These are phyloP conservation scores for Gastracanthus pulcherrimus DNA, from an alignment of 2,888 invertebrate species.

Conservation along the genomic window DNA sequence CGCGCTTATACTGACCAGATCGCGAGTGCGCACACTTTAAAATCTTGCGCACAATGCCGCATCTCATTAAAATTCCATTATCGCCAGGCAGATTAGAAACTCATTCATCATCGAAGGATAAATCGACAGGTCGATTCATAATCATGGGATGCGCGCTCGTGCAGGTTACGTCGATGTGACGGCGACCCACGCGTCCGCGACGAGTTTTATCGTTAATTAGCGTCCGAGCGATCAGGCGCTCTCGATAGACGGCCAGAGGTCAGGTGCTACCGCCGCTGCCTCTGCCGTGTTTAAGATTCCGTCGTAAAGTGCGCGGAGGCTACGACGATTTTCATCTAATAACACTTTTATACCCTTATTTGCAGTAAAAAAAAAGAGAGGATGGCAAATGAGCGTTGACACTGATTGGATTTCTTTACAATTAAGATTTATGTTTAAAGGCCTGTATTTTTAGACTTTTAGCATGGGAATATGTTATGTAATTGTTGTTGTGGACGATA, in stretches of 20 bases:
- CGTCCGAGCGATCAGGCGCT: too few relatives aligned
- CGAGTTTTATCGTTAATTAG: slow-evolving; percentile 41
- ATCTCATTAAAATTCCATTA: slow-evolving; percentile 47
- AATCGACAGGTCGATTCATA: slow-evolving; percentile 9
- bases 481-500: too few relatives aligned
- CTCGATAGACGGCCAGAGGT: slow-evolving; percentile 13
- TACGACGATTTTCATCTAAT: slow-evolving; percentile 18
- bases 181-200: not conserved
- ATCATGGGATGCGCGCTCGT: not conserved
- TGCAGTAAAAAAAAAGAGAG: slow-evolving; percentile 14
- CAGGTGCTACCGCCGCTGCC: not conserved
- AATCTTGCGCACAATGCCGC: not conserved
- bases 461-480: too few relatives aligned
- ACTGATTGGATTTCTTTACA: slow-evolving; percentile 1
- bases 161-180: not conserved
- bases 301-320: not conserved
- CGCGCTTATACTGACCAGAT: too few relatives aligned
- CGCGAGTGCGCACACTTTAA: not conserved
- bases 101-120: slow-evolving; percentile 36
- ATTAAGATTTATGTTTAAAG: not conserved
- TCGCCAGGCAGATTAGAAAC: slow-evolving; percentile 22
- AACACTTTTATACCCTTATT: not conserved
- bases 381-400: not conserved
- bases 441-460: too few relatives aligned
- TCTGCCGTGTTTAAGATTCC: not conserved